Percentiles rank a stretch among this genome's conserved stretches.
Conservation (phyloP, 2,113 vertebrate genomes). For the Nycticebus coucang region DNA sequence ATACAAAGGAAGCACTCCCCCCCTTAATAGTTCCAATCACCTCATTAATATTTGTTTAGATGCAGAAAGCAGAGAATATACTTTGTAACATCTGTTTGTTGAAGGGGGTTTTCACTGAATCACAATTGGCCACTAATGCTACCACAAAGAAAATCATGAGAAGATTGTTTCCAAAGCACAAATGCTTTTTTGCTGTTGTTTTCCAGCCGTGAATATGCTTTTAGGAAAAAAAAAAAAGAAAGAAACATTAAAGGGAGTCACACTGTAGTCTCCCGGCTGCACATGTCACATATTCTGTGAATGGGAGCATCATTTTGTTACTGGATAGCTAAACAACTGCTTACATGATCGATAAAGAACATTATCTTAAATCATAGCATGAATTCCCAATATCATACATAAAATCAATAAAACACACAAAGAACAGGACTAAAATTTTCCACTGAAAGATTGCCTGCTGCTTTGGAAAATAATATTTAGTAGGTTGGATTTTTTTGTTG, state of each 20-base stretch:
- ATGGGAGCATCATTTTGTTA: constrained; percentile 93
- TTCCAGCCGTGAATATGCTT: constrained; percentile 84
- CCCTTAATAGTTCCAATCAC: constrained; percentile 79
- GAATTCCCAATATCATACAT: constrained; percentile 97
- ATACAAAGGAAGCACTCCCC: constrained; percentile 63
- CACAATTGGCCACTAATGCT: constrained; percentile 87
- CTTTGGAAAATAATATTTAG: constrained; percentile 95
- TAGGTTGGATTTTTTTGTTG: constrained; percentile 83
- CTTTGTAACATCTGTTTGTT: constrained; percentile 86
- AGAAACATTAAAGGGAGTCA: constrained; percentile 84
- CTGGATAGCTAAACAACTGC: constrained; percentile 96
- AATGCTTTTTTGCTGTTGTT: constrained; percentile 85
- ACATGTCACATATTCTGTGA: constrained; percentile 90
- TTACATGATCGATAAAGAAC: constrained; percentile 98
- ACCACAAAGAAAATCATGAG: constrained; percentile 88
- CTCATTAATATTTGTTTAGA: constrained; percentile 87
- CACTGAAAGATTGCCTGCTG: constrained; percentile 94
- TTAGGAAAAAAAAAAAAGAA: constrained; percentile 55
- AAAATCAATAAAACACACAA: constrained; percentile 95
- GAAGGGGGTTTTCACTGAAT: constrained; percentile 84
- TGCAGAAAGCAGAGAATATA: constrained; percentile 80
- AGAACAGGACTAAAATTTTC: constrained; percentile 92
- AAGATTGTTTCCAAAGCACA: constrained; percentile 85
- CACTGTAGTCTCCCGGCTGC: constrained; percentile 86
- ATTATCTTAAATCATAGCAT: constrained; percentile 97